phyloP scores from a whole-genome alignment of 92 coral and sea anemone genomes.

The Umimayanthus chanpuru region DNA sequence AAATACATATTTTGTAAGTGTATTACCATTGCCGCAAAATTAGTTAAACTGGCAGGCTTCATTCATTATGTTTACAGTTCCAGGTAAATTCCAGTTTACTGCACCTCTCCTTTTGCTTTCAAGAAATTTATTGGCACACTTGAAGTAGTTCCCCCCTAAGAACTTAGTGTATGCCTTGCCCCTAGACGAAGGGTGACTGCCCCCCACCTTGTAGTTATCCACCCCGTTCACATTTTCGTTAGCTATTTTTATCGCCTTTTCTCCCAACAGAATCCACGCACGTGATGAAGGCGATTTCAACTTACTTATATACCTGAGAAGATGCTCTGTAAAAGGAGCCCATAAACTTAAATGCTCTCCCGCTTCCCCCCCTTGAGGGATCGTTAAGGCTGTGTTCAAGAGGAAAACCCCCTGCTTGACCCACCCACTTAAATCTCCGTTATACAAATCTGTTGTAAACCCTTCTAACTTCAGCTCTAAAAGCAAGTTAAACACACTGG shows the following conservation, averaged over 20 bases:
- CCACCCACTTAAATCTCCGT: constrained; percentile 35
- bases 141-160: constrained; percentile 28
- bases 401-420: constrained; percentile 31
- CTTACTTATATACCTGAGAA: neutral
- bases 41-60: too few species aligned
- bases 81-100: neutral
- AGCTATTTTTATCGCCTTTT: neutral
- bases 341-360: neutral
- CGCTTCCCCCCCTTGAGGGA: neutral
- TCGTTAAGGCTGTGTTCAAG: constrained; percentile 36
- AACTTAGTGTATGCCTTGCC: neutral
- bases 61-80: neutral
- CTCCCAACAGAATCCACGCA: constrained; percentile 39
- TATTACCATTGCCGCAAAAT: too few species aligned
- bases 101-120: too few species aligned
- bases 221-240: neutral
- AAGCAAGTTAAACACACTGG: constrained; percentile 34
- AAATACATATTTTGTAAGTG: too few species aligned
- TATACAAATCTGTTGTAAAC: neutral
- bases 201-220: neutral
- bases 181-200: constrained; percentile 1
- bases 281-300: neutral
- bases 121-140: constrained; percentile 15
- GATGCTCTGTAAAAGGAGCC: neutral
- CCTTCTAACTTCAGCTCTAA: constrained; percentile 39